phyloP scores from a whole-genome alignment of 2,797 vertebrate genomes.

The Falco concolor region DNA sequence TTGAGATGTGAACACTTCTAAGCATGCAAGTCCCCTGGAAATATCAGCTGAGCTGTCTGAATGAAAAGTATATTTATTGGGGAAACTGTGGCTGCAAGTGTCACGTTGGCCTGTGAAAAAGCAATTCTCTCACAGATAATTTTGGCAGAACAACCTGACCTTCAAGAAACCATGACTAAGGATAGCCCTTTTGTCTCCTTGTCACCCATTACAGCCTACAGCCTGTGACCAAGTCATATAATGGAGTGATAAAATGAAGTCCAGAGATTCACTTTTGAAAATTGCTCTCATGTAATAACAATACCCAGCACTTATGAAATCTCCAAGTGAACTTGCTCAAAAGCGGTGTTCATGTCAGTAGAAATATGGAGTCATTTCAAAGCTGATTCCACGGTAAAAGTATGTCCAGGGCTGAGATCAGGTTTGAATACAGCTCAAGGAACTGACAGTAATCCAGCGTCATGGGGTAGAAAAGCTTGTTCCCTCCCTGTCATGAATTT shows the following conservation, averaged over 20 bases:
- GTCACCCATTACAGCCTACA: not conserved
- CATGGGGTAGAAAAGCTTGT: not conserved
- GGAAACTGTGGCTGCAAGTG: not conserved
- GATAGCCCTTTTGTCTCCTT: not conserved
- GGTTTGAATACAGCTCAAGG: not conserved
- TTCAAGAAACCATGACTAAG: not conserved
- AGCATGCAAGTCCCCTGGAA: not conserved
- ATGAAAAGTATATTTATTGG: not conserved
- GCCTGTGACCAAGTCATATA: not conserved
- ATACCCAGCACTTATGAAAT: not conserved
- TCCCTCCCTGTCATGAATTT: not conserved
- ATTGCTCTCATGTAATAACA: not conserved
- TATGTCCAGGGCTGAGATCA: not conserved
- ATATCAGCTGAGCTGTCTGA: not conserved
- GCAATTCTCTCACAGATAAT: not conserved
- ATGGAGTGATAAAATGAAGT: not conserved
- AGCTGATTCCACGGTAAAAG: not conserved
- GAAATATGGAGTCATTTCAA: not conserved
- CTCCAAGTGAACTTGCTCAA: not conserved
- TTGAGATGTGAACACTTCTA: not conserved
- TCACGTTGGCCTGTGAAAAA: not conserved
- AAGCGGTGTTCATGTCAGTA: not conserved
- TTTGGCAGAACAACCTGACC: conserved; percentile 15
- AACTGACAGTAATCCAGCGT: not conserved
- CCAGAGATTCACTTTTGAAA: not conserved